Evolutionary conservation across 2,113 vertebrate species (phyloP).

Genomic region (Hypomesus transpacificus): DNA sequence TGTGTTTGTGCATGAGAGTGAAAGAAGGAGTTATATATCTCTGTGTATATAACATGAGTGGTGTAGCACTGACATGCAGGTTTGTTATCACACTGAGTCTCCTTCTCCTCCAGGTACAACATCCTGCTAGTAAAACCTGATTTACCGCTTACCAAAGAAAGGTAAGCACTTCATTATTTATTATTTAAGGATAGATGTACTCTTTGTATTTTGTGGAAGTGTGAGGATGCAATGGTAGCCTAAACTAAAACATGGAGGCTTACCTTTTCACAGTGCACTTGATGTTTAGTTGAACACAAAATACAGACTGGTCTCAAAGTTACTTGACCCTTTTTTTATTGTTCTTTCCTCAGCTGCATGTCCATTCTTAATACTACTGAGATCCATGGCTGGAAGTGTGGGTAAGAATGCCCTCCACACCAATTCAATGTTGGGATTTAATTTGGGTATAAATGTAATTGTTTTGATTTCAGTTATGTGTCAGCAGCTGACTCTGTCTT

Average conservation of each 20-base stretch:
- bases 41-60: background rate
- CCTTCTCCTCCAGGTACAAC: conserved; percentile 59
- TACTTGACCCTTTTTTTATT: background rate
- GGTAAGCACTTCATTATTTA: conserved; percentile 42
- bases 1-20: background rate
- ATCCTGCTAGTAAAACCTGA: conserved; percentile 68
- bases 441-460: no score
- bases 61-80: background rate
- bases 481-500: no score
- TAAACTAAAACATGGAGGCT: no score
- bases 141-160: conserved; percentile 62
- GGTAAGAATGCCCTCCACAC: conserved; percentile 57
- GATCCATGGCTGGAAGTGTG: conserved; percentile 70
- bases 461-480: no score
- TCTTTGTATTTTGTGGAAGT: no score
- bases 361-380: conserved; percentile 63
- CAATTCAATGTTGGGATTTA: background rate
- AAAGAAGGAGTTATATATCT: background rate
- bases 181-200: no score
- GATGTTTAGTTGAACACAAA: no score
- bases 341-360: conserved; percentile 61
- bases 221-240: no score
- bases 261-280: no score
- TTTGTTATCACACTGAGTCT: conserved; percentile 3
- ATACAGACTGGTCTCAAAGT: no score